Conservation (phyloP, 1,140 invertebrate species). For the Aphaenogaster floridana region DNA sequence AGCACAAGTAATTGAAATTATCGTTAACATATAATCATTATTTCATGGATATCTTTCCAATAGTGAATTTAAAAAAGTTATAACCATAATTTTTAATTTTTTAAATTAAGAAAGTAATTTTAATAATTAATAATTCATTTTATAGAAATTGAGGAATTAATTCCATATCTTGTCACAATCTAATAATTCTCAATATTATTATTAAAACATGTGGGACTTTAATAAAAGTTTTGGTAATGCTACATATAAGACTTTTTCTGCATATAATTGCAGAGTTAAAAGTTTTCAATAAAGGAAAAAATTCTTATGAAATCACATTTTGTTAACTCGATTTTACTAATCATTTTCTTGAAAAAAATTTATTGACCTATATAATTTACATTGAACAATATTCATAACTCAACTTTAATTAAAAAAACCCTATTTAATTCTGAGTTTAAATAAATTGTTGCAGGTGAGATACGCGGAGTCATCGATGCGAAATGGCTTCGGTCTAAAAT, state of each 20-base stretch:
- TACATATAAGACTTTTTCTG: background rate
- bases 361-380: background rate
- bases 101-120: background rate
- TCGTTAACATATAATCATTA: background rate
- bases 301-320: background rate
- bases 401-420: background rate
- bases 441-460: constrained; percentile 89
- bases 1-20: constrained; percentile 80
- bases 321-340: background rate
- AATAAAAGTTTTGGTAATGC: background rate
- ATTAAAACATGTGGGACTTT: too few species aligned
- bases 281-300: background rate
- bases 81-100: background rate
- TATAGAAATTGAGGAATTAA: background rate
- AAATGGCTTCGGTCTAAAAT: constrained; percentile 97
- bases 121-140: too few species aligned
- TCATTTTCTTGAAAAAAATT: background rate
- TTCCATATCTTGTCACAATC: background rate
- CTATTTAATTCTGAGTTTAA: constrained; percentile 14
- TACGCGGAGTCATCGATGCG: constrained; percentile 98
- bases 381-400: background rate
- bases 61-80: background rate
- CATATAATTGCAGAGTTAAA: background rate
- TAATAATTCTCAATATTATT: background rate
- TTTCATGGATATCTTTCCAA: background rate